These are phyloP conservation scores for Amniataba percoides DNA, from an alignment of 2,797 vertebrate genomes.

Conservation along the genomic window DNA sequence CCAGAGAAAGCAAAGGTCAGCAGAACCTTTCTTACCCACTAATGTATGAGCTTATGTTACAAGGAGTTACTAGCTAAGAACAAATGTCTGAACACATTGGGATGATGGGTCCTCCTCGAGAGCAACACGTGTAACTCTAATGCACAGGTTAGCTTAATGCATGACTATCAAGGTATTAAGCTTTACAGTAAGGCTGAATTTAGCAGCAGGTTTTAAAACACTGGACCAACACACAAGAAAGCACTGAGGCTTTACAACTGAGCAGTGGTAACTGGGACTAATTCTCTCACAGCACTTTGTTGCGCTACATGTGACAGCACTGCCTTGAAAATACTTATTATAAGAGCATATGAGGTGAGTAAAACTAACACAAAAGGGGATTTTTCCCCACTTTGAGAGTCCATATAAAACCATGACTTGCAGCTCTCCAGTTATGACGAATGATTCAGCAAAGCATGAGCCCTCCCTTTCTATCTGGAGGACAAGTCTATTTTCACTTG, in stretches of 20 bases:
- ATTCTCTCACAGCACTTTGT: background rate
- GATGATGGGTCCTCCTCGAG: background rate
- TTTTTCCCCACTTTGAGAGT: slow-evolving; percentile 8
- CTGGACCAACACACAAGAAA: background rate
- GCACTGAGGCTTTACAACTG: background rate
- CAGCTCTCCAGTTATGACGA: slow-evolving; percentile 14
- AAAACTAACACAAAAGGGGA: background rate
- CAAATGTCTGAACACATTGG: slow-evolving; percentile 1
- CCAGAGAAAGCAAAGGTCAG: slow-evolving; percentile 74
- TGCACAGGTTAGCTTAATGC: background rate
- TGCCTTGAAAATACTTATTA: background rate
- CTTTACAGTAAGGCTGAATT: background rate
- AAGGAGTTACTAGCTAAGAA: slow-evolving; percentile 29
- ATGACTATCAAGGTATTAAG: background rate
- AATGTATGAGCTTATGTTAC: slow-evolving; percentile 33
- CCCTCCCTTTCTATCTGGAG: slow-evolving; percentile 22
- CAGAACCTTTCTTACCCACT: slow-evolving; percentile 32
- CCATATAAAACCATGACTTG: slow-evolving; percentile 39
- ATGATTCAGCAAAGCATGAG: slow-evolving; percentile 9
- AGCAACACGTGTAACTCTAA: background rate
- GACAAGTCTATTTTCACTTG: slow-evolving; percentile 44
- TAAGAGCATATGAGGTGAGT: background rate
- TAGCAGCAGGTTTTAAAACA: background rate
- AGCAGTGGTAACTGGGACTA: background rate
- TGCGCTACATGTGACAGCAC: background rate